Evolutionary conservation across 2,888 invertebrate species (phyloP).

Genomic region (Cylloceria caligata): DNA sequence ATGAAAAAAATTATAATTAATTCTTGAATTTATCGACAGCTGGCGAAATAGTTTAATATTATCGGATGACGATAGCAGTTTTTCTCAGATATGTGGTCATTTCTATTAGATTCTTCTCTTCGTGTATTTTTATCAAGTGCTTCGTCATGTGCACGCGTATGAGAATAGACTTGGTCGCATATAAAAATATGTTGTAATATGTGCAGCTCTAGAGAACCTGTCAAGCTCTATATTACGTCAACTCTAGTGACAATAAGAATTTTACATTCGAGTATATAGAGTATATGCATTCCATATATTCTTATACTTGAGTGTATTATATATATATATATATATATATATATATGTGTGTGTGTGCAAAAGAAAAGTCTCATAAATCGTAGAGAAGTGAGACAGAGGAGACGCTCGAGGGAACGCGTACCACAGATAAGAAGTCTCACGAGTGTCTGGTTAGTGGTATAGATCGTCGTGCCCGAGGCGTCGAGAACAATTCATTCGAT

Average conservation of each 20-base stretch:
- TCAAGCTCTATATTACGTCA: not conserved
- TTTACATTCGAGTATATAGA: not conserved
- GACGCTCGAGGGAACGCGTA: slow-evolving; percentile 1
- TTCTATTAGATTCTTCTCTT: too few relatives aligned
- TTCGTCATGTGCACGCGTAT: not conserved
- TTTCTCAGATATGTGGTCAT: too few relatives aligned
- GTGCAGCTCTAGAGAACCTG: too few relatives aligned
- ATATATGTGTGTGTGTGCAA: not conserved
- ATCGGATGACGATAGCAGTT: too few relatives aligned
- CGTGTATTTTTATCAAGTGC: too few relatives aligned
- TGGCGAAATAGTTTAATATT: too few relatives aligned
- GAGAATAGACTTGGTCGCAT: too few relatives aligned
- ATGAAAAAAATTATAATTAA: too few relatives aligned
- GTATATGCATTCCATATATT: too few relatives aligned
- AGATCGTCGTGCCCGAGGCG: slow-evolving; percentile 30
- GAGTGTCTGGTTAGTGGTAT: slow-evolving; percentile 29
- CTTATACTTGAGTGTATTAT: too few relatives aligned
- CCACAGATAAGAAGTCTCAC: slow-evolving; percentile 21
- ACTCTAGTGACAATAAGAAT: slow-evolving; percentile 1
- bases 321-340: not conserved
- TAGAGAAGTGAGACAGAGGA: slow-evolving; percentile 20
- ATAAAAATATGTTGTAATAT: too few relatives aligned
- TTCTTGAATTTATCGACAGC: too few relatives aligned
- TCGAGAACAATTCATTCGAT: slow-evolving; percentile 50
- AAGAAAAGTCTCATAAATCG: slow-evolving; percentile 12